These are phyloP conservation scores for Rana temporaria DNA, from an alignment of 2,113 vertebrate species.

Conservation along the genomic window DNA sequence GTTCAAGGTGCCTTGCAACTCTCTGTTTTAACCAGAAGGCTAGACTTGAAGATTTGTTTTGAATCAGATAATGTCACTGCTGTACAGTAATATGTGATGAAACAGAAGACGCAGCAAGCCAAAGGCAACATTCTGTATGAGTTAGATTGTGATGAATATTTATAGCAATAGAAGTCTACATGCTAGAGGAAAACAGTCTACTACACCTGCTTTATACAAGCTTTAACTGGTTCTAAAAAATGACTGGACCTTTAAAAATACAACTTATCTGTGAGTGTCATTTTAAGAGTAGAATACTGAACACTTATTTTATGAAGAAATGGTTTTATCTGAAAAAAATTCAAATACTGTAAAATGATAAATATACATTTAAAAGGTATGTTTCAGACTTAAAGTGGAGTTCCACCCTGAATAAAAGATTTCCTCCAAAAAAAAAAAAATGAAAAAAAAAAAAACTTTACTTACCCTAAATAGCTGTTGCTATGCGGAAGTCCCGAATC, in stretches of 20 bases:
- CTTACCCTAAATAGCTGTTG: too few species aligned
- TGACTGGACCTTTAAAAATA: conserved; percentile 41
- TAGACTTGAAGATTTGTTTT: conserved; percentile 42
- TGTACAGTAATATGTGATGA: conserved; percentile 36
- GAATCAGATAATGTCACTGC: conserved; percentile 48
- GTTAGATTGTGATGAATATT: conserved; percentile 50
- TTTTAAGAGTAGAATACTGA: neutral
- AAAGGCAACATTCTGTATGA: conserved; percentile 54
- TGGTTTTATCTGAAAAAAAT: too few species aligned
- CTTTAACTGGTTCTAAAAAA: neutral
- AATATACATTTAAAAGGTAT: too few species aligned
- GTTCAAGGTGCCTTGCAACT: conserved; percentile 41
- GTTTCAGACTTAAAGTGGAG: too few species aligned
- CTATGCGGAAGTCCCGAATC: too few species aligned
- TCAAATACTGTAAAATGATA: too few species aligned
- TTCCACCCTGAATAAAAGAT: too few species aligned
- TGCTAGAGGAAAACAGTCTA: conserved; percentile 1
- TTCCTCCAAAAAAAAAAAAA: too few species aligned
- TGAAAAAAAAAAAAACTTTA: too few species aligned
- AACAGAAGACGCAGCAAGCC: conserved; percentile 46
- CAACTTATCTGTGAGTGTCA: neutral
- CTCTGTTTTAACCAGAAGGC: conserved; percentile 45
- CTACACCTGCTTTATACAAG: conserved; percentile 17
- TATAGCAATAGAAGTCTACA: conserved; percentile 34
- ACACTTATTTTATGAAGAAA: too few species aligned